A percentile compares a stretch with the other conserved stretches of the same genome.
These are phyloP conservation scores for Lepus timidus DNA, from an alignment of 2,113 vertebrate genomes.

Conservation along the genomic window DNA sequence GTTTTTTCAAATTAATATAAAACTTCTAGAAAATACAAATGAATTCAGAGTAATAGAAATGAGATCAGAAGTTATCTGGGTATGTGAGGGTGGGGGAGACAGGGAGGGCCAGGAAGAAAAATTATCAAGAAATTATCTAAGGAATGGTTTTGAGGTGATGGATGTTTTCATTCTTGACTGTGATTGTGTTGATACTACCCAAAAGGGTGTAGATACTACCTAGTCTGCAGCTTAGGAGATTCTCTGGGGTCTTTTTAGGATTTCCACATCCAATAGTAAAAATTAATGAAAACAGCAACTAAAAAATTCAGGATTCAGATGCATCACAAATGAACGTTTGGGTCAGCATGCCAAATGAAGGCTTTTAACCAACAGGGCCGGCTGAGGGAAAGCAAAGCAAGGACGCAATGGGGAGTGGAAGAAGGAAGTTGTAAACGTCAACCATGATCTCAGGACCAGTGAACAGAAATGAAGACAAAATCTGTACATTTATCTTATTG, in stretches of 20 bases:
- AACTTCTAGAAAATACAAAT: neutral
- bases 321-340: neutral
- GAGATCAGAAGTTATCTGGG: neutral
- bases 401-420: neutral
- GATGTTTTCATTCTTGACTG: neutral
- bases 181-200: neutral
- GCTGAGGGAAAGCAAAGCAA: neutral
- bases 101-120: neutral
- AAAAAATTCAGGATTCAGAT: neutral
- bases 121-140: neutral
- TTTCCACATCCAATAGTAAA: constrained; percentile 5
- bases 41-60: neutral
- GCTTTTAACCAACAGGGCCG: neutral
- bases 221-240: neutral
- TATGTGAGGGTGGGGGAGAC: neutral
- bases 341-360: neutral
- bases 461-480: constrained; percentile 2
- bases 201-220: neutral
- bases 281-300: constrained; percentile 1
- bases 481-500: neutral
- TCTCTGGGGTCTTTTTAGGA: neutral
- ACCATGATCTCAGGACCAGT: neutral
- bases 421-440: neutral
- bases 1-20: neutral
- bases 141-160: neutral